These are phyloP conservation scores for Xanthia icteritia DNA, from an alignment of 2,888 invertebrate genomes.

Conservation along the genomic window DNA sequence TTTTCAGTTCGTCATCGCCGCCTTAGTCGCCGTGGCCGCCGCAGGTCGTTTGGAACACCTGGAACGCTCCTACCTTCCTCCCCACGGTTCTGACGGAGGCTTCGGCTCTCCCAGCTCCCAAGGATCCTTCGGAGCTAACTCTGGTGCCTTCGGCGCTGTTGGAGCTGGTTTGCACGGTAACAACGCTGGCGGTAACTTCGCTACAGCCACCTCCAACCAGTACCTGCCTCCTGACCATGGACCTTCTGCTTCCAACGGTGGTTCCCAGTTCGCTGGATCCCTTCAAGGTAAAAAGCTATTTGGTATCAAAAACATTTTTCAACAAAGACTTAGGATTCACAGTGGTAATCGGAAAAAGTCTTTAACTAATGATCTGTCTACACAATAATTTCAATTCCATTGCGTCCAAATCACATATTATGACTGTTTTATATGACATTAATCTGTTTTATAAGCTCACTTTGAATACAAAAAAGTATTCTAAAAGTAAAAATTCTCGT, in stretches of 20 bases:
- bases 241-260: constrained; percentile 70
- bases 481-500: too few relatives aligned
- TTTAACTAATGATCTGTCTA: too few relatives aligned
- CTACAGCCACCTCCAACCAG: constrained; percentile 81
- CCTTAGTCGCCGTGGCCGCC: constrained; percentile 79
- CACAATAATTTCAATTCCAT: too few relatives aligned
- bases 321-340: too few relatives aligned
- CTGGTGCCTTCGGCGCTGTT: constrained; percentile 53
- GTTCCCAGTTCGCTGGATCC: constrained; percentile 62
- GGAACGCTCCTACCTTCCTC: constrained; percentile 85
- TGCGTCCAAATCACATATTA: too few relatives aligned
- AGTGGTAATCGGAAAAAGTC: too few relatives aligned
- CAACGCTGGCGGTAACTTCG: constrained; percentile 29
- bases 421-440: too few relatives aligned
- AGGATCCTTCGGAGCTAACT: constrained; percentile 51
- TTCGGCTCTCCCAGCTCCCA: constrained; percentile 39
- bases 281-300: constrained; percentile 46
- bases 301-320: too few relatives aligned
- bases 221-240: constrained; percentile 84
- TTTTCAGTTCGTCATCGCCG: constrained; percentile 76
- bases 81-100: constrained; percentile 65
- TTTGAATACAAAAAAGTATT: too few relatives aligned
- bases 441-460: too few relatives aligned
- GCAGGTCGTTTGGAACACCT: constrained; percentile 85
- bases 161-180: constrained; percentile 24